These are phyloP conservation scores for Scortum barcoo DNA, from an alignment of 2,113 vertebrate genomes.

Conservation along the genomic window DNA sequence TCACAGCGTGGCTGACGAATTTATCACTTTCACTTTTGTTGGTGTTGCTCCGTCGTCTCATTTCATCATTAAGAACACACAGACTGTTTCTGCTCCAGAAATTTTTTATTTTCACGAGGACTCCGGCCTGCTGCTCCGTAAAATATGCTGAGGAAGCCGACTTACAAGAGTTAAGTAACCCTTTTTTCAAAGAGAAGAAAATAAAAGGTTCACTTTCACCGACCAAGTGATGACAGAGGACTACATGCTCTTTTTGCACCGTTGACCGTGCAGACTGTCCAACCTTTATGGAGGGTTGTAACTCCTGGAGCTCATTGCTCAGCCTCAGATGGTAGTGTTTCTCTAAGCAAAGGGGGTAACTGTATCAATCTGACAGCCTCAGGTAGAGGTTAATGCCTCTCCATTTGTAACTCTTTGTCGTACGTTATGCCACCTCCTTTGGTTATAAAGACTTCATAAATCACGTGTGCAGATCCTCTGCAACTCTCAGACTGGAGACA, in stretches of 20 bases:
- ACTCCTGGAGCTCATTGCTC: conserved; percentile 54
- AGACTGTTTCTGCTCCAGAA: conserved; percentile 41
- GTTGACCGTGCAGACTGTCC: conserved; percentile 32
- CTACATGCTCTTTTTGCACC: conserved; percentile 43
- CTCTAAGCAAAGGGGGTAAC: conserved; percentile 37
- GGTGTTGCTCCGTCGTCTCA: conserved; percentile 60
- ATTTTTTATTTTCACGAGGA: conserved; percentile 69
- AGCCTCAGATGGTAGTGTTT: conserved; percentile 42
- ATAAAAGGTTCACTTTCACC: conserved; percentile 58
- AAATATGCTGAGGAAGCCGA: conserved; percentile 49
- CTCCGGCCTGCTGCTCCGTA: conserved; percentile 30
- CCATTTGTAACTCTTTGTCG: conserved; percentile 76
- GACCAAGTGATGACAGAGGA: conserved; percentile 53
- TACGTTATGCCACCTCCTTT: conserved; percentile 66
- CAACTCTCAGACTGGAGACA: conserved; percentile 44
- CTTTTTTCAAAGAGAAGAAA: conserved; percentile 51
- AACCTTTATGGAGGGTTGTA: conserved; percentile 39
- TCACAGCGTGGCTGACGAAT: conserved; percentile 73
- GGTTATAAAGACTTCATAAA: conserved; percentile 69
- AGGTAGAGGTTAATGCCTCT: conserved; percentile 75
- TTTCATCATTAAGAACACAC: conserved; percentile 75
- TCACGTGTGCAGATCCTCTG: conserved; percentile 48
- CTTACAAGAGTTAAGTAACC: conserved; percentile 51
- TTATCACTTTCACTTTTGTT: conserved; percentile 81
- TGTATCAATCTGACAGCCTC: conserved; percentile 70